Conservation (phyloP, 1,140 invertebrate genomes). For the Drosophila tristis region DNA sequence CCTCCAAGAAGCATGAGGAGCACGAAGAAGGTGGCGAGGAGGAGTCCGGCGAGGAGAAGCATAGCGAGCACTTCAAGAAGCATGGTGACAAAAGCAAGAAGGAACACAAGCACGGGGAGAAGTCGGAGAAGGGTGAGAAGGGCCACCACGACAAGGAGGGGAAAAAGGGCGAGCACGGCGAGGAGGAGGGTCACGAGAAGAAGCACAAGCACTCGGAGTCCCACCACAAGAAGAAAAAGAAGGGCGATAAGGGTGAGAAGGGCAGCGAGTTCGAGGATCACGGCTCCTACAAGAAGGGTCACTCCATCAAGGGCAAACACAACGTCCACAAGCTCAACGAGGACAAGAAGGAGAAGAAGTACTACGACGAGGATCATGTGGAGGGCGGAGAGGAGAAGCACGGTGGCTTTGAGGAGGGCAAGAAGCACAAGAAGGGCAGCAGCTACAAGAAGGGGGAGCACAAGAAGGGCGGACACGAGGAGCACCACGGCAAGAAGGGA, state of each 20-base stretch:
- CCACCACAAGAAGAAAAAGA: constrained; percentile 89
- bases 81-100: constrained; percentile 86
- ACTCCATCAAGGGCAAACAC: constrained; percentile 91
- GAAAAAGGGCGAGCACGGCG: constrained; percentile 89
- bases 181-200: constrained; percentile 90
- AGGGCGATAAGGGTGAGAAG: constrained; percentile 90
- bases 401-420: constrained; percentile 89
- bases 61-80: constrained; percentile 86
- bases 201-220: constrained; percentile 90
- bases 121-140: constrained; percentile 85
- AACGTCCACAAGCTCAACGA: constrained; percentile 91
- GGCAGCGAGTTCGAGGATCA: constrained; percentile 87
- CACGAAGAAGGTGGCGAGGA: constrained; percentile 83
- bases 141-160: constrained; percentile 90
- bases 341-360: constrained; percentile 93
- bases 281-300: constrained; percentile 90
- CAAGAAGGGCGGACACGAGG: constrained; percentile 89
- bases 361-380: constrained; percentile 92
- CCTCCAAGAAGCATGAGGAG: constrained; percentile 72
- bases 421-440: constrained; percentile 88
- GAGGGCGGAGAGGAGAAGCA: constrained; percentile 89
- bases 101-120: constrained; percentile 72
- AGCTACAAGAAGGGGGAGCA: constrained; percentile 90
- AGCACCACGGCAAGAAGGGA: constrained; percentile 90
- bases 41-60: constrained; percentile 86